Base-by-base conservation (phyloP, 2,888 invertebrate genomes). In the Notodonta ziczac region DNA sequence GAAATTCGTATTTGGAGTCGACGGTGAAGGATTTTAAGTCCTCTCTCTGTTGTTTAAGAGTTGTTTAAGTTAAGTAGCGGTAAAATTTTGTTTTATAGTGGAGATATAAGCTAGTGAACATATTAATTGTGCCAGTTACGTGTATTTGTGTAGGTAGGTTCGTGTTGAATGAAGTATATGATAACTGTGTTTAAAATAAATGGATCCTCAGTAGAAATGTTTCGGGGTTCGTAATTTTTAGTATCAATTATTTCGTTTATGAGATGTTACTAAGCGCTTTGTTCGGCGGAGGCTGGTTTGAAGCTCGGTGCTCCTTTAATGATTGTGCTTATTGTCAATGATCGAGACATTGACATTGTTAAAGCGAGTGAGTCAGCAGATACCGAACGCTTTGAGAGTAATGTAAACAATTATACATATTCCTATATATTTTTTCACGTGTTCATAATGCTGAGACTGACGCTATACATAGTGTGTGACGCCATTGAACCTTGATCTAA, bases 1-100 rank as follows among this genome's bases (percentile, higher is more conserved):
- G 87, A 91, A 90, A 90, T 91, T 92, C 90, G 89, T 86, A 91
- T 91, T 91, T 88, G 87, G 88, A 89, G 81, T 87, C 86, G 83
- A 87, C 89, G 83, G 87, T 88, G 89, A 89, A 90, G 91, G 91
- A 91, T 89, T 91, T 90, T 91, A 90, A 89, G 87, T 90, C 90
- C 90, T 91, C 87, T 88, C 86, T 84, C 85, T 81, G 85, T 87
- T 86, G 86, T 85, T 87, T 84, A 87, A 90, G 89, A 90, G 85
- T 83, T 83, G 84, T 88, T 86, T 88, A 78, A 85, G 79, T 81
- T 86, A 86, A 83, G 85, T 91, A 91, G 90, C 89, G 88, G 91
- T 91, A 89, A 84, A 90, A 82, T 84, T 87, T 88, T 85, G 86
- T 87, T 89, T 89, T 87, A 86, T 86, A 85, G 83, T 82, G 76